A percentile compares a stretch with the other conserved stretches of the same genome.
phyloP scores from a whole-genome alignment of 2,888 invertebrate species.

The Gnatocerus cornutus region DNA sequence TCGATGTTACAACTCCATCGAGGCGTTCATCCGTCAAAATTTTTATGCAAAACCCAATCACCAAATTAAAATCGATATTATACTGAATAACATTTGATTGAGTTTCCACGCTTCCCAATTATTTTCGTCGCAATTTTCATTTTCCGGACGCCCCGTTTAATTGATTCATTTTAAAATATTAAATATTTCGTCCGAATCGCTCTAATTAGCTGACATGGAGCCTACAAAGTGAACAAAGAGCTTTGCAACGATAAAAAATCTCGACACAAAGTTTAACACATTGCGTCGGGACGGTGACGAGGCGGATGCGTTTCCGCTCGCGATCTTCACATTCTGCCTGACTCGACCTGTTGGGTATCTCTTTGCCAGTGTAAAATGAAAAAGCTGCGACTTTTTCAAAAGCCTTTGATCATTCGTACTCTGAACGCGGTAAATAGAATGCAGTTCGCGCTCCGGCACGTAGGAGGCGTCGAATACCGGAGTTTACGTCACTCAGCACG shows the following conservation, averaged over 20 bases:
- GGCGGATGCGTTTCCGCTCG: neutral
- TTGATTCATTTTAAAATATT: slow-evolving; percentile 25
- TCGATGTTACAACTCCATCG: slow-evolving; percentile 1
- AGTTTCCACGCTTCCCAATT: neutral
- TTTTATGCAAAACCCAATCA: slow-evolving; percentile 2
- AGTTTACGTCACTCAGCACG: slow-evolving; percentile 23
- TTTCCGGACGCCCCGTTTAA: slow-evolving; percentile 3
- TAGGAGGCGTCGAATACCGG: slow-evolving; percentile 52
- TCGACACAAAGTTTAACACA: slow-evolving; percentile 30
- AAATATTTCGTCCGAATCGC: slow-evolving; percentile 14
- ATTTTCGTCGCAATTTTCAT: neutral
- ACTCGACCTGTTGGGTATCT: slow-evolving; percentile 21
- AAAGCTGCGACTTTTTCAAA: slow-evolving; percentile 44
- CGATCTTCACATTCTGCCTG: slow-evolving; percentile 31
- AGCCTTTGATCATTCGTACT: slow-evolving; percentile 54
- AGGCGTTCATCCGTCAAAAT: neutral
- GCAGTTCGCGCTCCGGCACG: slow-evolving; percentile 52
- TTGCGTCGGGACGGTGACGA: slow-evolving; percentile 8
- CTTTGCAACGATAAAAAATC: slow-evolving; percentile 28
- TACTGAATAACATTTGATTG: neutral
- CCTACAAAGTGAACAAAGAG: slow-evolving; percentile 27
- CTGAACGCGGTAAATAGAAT: slow-evolving; percentile 53
- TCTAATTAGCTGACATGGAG: slow-evolving; percentile 24
- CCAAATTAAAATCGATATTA: neutral
- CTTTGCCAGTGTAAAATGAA: slow-evolving; percentile 30